Conservation (phyloP, 2,888 invertebrate species). For the Gryllus longicercus region DNA sequence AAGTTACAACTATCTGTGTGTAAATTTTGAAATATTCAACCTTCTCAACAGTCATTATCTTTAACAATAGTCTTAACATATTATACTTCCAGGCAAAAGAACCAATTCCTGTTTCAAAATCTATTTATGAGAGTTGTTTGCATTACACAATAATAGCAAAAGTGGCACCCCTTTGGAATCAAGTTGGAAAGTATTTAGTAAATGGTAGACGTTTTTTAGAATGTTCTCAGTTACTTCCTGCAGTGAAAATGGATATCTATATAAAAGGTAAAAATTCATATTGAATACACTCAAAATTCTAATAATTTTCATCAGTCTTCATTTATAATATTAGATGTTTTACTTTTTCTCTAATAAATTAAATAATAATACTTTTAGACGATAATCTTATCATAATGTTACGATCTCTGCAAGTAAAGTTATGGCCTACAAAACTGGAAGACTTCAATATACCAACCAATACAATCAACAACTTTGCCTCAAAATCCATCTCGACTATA, state of each 20-base stretch:
- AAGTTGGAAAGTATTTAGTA: conserved; percentile 41
- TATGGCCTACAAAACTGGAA: conserved; percentile 40
- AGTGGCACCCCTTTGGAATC: conserved; percentile 45
- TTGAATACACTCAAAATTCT: not conserved
- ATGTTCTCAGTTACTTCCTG: conserved; percentile 35
- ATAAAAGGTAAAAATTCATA: conserved; percentile 38
- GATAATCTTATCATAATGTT: conserved; percentile 33
- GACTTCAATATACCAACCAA: conserved; percentile 37
- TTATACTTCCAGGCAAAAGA: not conserved
- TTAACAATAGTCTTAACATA: too few species aligned
- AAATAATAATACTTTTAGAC: conserved; percentile 28
- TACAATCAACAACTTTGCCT: conserved; percentile 24
- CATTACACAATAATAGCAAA: conserved; percentile 44
- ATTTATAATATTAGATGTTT: too few species aligned
- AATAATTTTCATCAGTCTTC: not conserved
- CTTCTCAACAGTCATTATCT: not conserved
- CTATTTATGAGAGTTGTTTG: conserved; percentile 44
- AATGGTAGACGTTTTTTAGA: conserved; percentile 42
- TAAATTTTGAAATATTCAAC: not conserved
- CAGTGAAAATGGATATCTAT: conserved; percentile 41
- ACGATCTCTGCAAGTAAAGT: conserved; percentile 37
- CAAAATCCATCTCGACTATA: conserved; percentile 20
- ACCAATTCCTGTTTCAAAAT: conserved; percentile 38
- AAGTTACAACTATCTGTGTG: conserved; percentile 21
- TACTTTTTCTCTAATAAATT: not conserved